Conservation (phyloP, 2,797 vertebrate genomes). For the Tapera naevia region DNA sequence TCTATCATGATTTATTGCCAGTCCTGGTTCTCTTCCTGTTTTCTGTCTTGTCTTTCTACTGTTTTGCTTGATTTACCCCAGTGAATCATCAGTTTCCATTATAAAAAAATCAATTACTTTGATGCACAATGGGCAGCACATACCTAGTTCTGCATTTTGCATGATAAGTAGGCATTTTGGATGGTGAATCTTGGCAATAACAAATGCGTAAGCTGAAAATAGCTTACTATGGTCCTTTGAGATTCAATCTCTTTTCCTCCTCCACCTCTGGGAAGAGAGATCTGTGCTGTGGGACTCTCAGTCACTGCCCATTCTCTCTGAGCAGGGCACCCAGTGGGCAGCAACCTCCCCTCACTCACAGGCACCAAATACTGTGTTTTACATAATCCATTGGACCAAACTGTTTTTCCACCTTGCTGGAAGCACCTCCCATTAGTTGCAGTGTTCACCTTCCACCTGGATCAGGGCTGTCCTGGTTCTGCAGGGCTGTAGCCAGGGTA, state of each 20-base stretch:
- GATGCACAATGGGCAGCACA: background rate
- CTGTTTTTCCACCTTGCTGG: background rate
- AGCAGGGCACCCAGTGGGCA: background rate
- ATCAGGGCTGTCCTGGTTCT: background rate
- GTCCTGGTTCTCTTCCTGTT: background rate
- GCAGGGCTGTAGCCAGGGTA: background rate
- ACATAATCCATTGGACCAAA: background rate
- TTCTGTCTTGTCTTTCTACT: background rate
- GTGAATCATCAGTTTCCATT: constrained; percentile 25
- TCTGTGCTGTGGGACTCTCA: background rate
- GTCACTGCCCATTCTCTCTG: background rate
- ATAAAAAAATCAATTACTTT: constrained; percentile 43
- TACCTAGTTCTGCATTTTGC: constrained; percentile 17
- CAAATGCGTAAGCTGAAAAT: background rate
- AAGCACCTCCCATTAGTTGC: background rate
- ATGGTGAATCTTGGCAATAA: background rate
- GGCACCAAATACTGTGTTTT: background rate
- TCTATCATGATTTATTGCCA: constrained; percentile 4
- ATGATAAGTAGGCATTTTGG: background rate
- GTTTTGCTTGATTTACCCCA: constrained; percentile 27
- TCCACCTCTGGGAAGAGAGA: background rate
- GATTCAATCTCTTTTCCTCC: background rate
- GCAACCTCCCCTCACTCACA: background rate
- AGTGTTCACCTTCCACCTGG: background rate
- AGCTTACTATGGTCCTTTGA: background rate